Percentiles rank a stretch among this genome's conserved stretches.
phyloP scores from a whole-genome alignment of 2,888 invertebrate species.

The Agrotis ipsilon region DNA sequence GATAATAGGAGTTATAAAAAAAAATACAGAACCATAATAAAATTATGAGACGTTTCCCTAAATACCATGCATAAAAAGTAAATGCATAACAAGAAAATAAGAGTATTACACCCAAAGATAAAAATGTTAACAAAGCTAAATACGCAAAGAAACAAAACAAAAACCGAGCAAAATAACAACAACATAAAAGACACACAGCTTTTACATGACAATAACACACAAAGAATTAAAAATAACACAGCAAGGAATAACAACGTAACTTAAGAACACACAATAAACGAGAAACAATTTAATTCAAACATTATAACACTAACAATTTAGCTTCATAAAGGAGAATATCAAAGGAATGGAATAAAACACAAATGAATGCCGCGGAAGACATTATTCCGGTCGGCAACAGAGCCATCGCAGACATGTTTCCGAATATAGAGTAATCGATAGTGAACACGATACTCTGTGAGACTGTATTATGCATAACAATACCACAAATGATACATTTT shows the following conservation, averaged over 20 bases:
- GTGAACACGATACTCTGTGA: conserved; percentile 34
- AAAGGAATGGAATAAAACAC: conserved; percentile 44
- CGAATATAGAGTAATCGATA: conserved; percentile 64
- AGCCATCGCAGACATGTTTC: conserved; percentile 65
- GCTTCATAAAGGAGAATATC: conserved; percentile 46
- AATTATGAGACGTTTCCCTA: background rate
- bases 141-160: conserved; percentile 22
- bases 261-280: conserved; percentile 39
- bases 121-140: conserved; percentile 46
- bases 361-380: conserved; percentile 62
- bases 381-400: conserved; percentile 62
- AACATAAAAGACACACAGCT: conserved; percentile 37
- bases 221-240: conserved; percentile 42
- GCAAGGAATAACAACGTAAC: conserved; percentile 23
- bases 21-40: background rate
- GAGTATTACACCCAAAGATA: conserved; percentile 19
- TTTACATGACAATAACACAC: conserved; percentile 46
- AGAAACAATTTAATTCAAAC: conserved; percentile 51
- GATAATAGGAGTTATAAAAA: background rate
- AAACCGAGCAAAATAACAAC: conserved; percentile 34
- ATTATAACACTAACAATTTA: conserved; percentile 54
- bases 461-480: conserved; percentile 46
- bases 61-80: conserved; percentile 9
- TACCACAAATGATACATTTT: conserved; percentile 23
- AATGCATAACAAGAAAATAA: conserved; percentile 23